Base-by-base conservation (phyloP, 2,888 invertebrate genomes). In the Sympetrum striolatum region DNA sequence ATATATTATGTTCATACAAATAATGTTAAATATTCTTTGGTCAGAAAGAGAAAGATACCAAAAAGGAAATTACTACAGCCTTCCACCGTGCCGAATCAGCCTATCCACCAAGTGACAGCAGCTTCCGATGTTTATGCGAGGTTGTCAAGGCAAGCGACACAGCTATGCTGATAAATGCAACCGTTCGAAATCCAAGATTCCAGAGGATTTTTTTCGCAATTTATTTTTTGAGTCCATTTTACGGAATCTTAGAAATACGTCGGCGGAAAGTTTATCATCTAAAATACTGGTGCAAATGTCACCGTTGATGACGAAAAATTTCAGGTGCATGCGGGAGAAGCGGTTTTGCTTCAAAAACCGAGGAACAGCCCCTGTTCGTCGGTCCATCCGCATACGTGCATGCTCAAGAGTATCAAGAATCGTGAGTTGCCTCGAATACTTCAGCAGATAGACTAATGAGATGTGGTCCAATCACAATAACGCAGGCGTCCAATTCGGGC, bases 1-100 rank as follows among this genome's bases (percentile, higher is more conserved):
- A 73, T 73, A 14, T 73, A 73, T 73, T 73, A 73, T 73, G 10
- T 39, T 80, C 60, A 86, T 60, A 86, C 86, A 86, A 86, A 86
- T 86, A 37, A 86, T 35, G 10, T 37, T 86, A 60, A 86, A 14
- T 31, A 22, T 64, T 60, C 39, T 86, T 64, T 60, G 60, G 60
- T 86, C 60, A 12, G 37, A 60, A 12, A 39, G 48, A 86, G 15
- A 37, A 86, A n/a, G 37, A 60, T 86, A 60, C 86, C 86, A 31
- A 86, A 37, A 58, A 15, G 48, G 35, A 31, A 14, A 22, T 60
- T 0, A n/a, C 12, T 37, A 60, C 22, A 58, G 14, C 22, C 35
- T 18, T 58, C 58, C 18, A 60, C 64, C 37, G 60, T 60, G 86
- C 86, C n/a, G 22, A 86, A 86, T 14, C 12, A 31, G 31, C 73